These are phyloP conservation scores for Brenthis ino DNA, from an alignment of 2,888 invertebrate species.

Conservation along the genomic window DNA sequence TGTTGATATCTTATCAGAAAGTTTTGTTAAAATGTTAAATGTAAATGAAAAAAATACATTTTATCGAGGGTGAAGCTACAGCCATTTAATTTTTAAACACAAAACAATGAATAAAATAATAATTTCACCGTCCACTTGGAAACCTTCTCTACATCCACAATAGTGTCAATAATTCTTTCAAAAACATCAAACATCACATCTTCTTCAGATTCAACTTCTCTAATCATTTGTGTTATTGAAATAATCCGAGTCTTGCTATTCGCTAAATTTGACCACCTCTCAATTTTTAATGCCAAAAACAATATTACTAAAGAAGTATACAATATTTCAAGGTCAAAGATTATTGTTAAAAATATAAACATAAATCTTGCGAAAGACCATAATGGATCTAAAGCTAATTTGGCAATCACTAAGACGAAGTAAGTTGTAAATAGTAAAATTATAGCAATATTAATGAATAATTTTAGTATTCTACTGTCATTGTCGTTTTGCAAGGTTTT, in stretches of 20 bases:
- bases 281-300: slow-evolving; percentile 39
- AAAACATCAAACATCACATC: slow-evolving; percentile 32
- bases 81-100: too few species aligned
- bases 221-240: slow-evolving; percentile 24
- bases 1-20: too few species aligned
- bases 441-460: slow-evolving; percentile 10
- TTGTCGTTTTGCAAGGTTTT: slow-evolving; percentile 8
- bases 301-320: slow-evolving; percentile 33
- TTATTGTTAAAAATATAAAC: slow-evolving; percentile 35
- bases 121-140: slow-evolving; percentile 6
- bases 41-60: too few species aligned
- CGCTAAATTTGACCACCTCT: slow-evolving; percentile 34
- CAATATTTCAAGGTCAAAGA: slow-evolving; percentile 42
- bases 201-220: slow-evolving; percentile 18
- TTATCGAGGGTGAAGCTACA: too few species aligned
- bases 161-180: slow-evolving; percentile 14
- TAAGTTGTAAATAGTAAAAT: slow-evolving; percentile 20
- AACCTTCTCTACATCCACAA: not conserved
- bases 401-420: slow-evolving; percentile 18
- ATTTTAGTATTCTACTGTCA: slow-evolving; percentile 24
- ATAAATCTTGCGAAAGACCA: slow-evolving; percentile 37
- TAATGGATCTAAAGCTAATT: slow-evolving; percentile 32
- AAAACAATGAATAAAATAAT: not conserved
- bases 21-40: too few species aligned
- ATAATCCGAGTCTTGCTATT: slow-evolving; percentile 19